Evolutionary conservation across 2,113 vertebrate species (phyloP).

Genomic region (Bambusicola thoracicus): DNA sequence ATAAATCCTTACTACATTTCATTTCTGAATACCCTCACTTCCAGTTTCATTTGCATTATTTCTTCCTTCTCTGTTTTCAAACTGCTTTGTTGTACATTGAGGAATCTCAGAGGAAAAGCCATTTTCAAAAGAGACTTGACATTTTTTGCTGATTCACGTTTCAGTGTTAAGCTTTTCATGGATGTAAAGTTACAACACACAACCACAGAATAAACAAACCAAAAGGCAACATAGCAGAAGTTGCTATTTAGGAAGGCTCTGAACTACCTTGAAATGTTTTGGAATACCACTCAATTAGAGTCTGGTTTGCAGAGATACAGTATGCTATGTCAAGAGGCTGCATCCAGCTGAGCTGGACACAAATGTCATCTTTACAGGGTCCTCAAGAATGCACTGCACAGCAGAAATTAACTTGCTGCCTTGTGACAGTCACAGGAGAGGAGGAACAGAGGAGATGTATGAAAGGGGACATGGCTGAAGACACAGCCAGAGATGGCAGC

Average conservation of each 20-base stretch:
- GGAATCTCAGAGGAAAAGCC: background rate
- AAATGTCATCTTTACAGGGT: background rate
- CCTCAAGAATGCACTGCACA: background rate
- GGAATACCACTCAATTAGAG: background rate
- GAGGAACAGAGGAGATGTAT: background rate
- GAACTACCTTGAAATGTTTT: background rate
- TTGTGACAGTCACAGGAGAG: background rate
- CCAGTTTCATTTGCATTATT: background rate
- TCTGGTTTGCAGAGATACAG: background rate
- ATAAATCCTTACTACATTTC: background rate
- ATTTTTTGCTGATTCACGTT: background rate
- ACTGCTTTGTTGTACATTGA: background rate
- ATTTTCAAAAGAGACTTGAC: background rate
- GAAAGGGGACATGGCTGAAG: too few species aligned
- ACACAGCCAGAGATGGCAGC: too few species aligned
- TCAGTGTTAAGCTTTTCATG: background rate
- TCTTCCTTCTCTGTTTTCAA: background rate
- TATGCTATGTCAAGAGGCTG: rapidly evolving
- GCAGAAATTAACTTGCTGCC: background rate
- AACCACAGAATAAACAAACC: background rate
- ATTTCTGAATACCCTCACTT: background rate
- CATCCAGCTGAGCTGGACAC: background rate
- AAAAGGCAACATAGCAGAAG: background rate
- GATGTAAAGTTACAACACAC: background rate
- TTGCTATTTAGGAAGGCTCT: background rate